Conservation (phyloP, 2,888 invertebrate species). For the Drosophila borealis region DNA sequence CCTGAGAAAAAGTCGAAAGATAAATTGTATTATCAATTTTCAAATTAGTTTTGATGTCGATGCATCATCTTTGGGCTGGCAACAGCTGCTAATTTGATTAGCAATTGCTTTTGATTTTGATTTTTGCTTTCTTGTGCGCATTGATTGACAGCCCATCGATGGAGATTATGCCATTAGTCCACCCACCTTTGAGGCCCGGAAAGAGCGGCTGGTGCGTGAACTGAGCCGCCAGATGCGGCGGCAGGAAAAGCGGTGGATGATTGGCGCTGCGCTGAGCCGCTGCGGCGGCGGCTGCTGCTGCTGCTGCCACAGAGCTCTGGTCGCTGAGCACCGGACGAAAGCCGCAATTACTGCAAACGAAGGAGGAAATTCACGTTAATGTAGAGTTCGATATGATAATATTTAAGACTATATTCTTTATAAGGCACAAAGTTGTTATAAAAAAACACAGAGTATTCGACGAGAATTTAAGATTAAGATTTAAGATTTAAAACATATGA, state of each 20-base stretch:
- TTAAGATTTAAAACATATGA: neutral
- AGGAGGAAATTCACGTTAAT: neutral
- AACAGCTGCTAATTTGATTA: constrained; percentile 65
- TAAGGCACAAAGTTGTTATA: too few relatives aligned
- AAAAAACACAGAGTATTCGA: too few relatives aligned
- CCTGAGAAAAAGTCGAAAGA: constrained; percentile 53
- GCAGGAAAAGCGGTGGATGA: constrained; percentile 93
- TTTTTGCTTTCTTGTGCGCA: constrained; percentile 11
- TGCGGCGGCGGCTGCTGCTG: constrained; percentile 72
- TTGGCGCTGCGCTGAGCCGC: constrained; percentile 85
- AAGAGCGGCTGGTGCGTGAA: constrained; percentile 94
- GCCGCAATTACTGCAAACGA: constrained; percentile 86
- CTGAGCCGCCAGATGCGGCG: constrained; percentile 92
- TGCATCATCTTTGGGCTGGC: constrained; percentile 31
- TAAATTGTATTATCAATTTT: constrained; percentile 24
- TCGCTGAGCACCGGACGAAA: constrained; percentile 87
- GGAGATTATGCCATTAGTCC: constrained; percentile 41
- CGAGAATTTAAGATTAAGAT: neutral
- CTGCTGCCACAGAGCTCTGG: constrained; percentile 81
- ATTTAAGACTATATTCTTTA: neutral
- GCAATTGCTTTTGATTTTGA: constrained; percentile 50
- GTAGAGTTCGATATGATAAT: neutral
- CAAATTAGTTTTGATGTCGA: constrained; percentile 26
- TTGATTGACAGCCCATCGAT: constrained; percentile 75
- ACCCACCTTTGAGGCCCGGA: constrained; percentile 90